Percentiles rank a stretch among this genome's conserved stretches.
phyloP scores from a whole-genome alignment of 2,888 invertebrate genomes.

The Carcina quercana region DNA sequence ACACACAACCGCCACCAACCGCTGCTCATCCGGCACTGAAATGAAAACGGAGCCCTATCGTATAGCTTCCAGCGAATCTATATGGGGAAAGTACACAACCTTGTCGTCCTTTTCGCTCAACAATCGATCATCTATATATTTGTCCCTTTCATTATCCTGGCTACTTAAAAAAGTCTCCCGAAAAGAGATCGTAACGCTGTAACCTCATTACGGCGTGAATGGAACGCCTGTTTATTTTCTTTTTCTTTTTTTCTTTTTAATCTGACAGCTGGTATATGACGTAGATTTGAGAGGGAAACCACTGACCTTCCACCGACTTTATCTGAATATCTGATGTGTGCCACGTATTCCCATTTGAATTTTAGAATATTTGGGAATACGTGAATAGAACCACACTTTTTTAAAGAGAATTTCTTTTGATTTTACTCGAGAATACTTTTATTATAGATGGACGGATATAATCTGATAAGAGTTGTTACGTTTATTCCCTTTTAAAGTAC shows the following conservation, averaged over 20 bases:
- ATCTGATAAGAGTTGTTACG: too few relatives aligned
- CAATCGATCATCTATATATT: conserved; percentile 20
- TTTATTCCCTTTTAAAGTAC: too few relatives aligned
- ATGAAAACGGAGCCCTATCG: conserved; percentile 23
- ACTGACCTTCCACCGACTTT: too few relatives aligned
- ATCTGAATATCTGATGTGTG: too few relatives aligned
- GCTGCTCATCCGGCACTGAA: conserved; percentile 25
- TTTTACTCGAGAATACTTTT: too few relatives aligned
- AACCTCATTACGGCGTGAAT: conserved; percentile 11
- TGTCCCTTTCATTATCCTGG: conserved; percentile 42
- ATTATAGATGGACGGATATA: too few relatives aligned
- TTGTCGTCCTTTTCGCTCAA: conserved; percentile 31
- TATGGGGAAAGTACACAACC: conserved; percentile 45
- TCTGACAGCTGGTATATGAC: conserved; percentile 18
- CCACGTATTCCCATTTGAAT: too few relatives aligned
- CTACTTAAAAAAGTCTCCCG: conserved; percentile 28
- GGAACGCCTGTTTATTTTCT: conserved; percentile 10
- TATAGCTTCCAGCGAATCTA: conserved; percentile 63
- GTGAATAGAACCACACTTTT: too few relatives aligned
- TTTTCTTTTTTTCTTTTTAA: conserved; percentile 17
- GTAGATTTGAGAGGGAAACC: conserved; percentile 23
- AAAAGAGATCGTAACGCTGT: conserved; percentile 29
- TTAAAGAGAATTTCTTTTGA: too few relatives aligned
- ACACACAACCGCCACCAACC: conserved; percentile 18
- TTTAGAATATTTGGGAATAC: too few relatives aligned